Evolutionary conservation across 2,888 invertebrate species (phyloP).

Genomic region (Ischnura elegans): DNA sequence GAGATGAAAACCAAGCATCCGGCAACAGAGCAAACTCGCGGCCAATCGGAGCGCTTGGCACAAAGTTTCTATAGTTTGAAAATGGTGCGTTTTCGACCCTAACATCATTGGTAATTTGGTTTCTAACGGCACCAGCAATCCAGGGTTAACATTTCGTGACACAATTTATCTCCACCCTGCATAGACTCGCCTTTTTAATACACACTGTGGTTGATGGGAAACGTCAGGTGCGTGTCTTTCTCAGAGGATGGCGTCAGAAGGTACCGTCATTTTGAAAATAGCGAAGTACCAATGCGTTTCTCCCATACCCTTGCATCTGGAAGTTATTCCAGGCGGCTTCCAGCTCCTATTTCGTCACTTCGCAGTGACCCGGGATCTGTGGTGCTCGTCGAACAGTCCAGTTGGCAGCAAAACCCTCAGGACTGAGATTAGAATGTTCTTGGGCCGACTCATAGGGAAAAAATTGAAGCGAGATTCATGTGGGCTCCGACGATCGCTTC

Average conservation of each 20-base stretch:
- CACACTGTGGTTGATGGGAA: no score
- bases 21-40: no score
- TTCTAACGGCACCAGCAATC: no score
- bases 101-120: no score
- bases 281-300: background rate
- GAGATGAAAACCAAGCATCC: no score
- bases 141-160: no score
- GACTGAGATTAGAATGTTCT: background rate
- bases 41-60: no score
- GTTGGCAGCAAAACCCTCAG: constrained; percentile 14
- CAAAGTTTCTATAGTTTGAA: no score
- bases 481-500: background rate
- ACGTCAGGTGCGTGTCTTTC: background rate
- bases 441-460: background rate
- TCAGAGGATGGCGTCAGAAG: background rate
- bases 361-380: background rate
- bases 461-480: constrained; percentile 9
- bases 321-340: background rate
- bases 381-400: background rate
- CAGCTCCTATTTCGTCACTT: background rate
- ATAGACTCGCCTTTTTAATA: no score
- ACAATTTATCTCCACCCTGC: no score
- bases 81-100: no score
- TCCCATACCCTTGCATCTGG: background rate
- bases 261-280: background rate